Evolutionary conservation across 2,888 invertebrate species (phyloP).

Genomic region (Trachelus stipa): DNA sequence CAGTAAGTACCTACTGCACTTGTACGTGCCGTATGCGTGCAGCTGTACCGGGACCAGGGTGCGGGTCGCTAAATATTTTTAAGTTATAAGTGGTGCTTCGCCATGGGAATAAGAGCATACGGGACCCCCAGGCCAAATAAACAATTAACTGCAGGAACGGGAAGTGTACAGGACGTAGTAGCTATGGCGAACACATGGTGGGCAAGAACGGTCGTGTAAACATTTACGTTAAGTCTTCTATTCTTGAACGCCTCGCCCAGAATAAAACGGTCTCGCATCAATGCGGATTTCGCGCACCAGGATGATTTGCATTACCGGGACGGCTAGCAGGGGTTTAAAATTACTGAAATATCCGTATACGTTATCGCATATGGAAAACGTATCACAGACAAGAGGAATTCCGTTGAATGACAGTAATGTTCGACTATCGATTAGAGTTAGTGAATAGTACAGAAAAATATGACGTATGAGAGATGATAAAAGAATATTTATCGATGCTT

Average conservation of each 20-base stretch:
- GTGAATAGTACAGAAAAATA: not conserved
- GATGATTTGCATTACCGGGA: not conserved
- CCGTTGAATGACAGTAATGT: not conserved
- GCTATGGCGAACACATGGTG: constrained; percentile 22
- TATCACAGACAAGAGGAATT: not conserved
- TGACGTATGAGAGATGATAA: not conserved
- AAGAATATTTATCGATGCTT: not conserved
- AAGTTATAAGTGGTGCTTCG: constrained; percentile 19
- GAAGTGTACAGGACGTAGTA: not conserved
- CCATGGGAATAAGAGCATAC: constrained; percentile 14
- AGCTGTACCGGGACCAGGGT: not conserved
- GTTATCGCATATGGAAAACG: not conserved
- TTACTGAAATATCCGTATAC: not conserved
- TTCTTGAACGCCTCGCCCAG: constrained; percentile 30
- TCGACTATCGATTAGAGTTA: not conserved
- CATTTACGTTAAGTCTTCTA: constrained; percentile 44
- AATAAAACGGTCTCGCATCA: constrained; percentile 9
- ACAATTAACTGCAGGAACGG: constrained; percentile 24
- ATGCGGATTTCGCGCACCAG: not conserved
- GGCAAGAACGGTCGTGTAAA: constrained; percentile 36
- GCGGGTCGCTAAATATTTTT: constrained; percentile 14
- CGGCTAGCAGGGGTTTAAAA: not conserved
- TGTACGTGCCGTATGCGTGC: not conserved
- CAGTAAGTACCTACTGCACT: not conserved
- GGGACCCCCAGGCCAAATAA: constrained; percentile 18